phyloP scores from a whole-genome alignment of 2,797 vertebrate genomes.

The Chelonia mydas region DNA sequence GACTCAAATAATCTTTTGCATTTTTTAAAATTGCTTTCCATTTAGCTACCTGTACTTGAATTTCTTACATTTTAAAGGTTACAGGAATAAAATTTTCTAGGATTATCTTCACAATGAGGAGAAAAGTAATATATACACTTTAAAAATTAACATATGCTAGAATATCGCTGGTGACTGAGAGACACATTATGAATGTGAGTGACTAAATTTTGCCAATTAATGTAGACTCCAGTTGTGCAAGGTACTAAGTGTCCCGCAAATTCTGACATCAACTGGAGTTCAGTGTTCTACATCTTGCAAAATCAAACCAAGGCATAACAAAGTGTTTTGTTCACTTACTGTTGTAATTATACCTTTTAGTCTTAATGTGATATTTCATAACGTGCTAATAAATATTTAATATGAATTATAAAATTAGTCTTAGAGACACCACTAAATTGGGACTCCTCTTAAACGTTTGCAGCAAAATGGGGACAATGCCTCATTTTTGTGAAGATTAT shows the following conservation, averaged over 20 bases:
- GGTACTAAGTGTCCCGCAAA: not conserved
- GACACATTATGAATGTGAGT: not conserved
- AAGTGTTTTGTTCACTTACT: not conserved
- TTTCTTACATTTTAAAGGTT: too few relatives aligned
- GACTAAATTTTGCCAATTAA: not conserved
- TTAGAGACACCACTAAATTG: not conserved
- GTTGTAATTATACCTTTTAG: not conserved
- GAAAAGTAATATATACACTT: not conserved
- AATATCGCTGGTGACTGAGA: not conserved
- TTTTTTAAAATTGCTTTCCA: too few relatives aligned
- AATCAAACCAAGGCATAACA: not conserved
- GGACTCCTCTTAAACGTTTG: not conserved
- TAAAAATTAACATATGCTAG: not conserved
- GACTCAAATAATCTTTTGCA: too few relatives aligned
- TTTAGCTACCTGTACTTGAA: too few relatives aligned
- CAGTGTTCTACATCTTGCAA: not conserved
- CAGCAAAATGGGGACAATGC: not conserved
- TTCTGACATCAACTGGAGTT: not conserved
- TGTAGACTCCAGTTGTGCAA: not conserved
- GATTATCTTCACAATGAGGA: too few relatives aligned
- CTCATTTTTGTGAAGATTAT: not conserved
- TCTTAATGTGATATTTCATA: not conserved
- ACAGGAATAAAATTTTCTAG: too few relatives aligned
- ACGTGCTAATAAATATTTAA: not conserved
- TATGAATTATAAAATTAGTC: not conserved